Evolutionary conservation across 2,797 vertebrate species (phyloP).

Genomic region (Pseudochromis fuscus): DNA sequence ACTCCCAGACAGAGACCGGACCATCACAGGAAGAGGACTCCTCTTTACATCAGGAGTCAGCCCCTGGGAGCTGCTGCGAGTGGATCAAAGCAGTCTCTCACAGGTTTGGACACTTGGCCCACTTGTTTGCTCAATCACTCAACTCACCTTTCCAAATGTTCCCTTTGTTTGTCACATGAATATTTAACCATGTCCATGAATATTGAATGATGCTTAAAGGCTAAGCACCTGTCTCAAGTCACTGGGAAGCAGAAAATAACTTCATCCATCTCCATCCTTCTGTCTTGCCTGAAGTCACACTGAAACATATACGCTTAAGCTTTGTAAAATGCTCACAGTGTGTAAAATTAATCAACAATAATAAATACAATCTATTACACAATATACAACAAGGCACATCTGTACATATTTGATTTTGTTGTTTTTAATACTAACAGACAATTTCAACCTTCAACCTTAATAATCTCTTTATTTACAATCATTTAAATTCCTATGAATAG

Average conservation of each 20-base stretch:
- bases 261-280: slow-evolving; percentile 28
- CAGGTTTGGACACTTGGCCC: slow-evolving; percentile 13
- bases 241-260: slow-evolving; percentile 49
- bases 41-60: slow-evolving; percentile 34
- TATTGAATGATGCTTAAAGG: slow-evolving; percentile 70
- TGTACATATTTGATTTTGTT: slow-evolving; percentile 19
- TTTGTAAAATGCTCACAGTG: background rate
- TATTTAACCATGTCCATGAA: slow-evolving; percentile 76
- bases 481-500: slow-evolving; percentile 42
- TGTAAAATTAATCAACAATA: background rate
- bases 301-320: background rate
- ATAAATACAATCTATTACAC: slow-evolving; percentile 4
- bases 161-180: slow-evolving; percentile 69
- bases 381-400: background rate
- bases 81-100: slow-evolving; percentile 38
- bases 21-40: slow-evolving; percentile 14
- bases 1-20: slow-evolving; percentile 17
- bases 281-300: background rate
- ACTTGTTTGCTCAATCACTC: slow-evolving; percentile 50
- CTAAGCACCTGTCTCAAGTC: slow-evolving; percentile 68
- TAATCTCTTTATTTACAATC: slow-evolving; percentile 43
- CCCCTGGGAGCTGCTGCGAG: background rate
- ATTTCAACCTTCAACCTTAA: slow-evolving; percentile 11
- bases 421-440: slow-evolving; percentile 3
- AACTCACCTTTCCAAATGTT: slow-evolving; percentile 44